Base-by-base conservation (phyloP, 1,140 invertebrate species). In the Solenopsis invicta region DNA sequence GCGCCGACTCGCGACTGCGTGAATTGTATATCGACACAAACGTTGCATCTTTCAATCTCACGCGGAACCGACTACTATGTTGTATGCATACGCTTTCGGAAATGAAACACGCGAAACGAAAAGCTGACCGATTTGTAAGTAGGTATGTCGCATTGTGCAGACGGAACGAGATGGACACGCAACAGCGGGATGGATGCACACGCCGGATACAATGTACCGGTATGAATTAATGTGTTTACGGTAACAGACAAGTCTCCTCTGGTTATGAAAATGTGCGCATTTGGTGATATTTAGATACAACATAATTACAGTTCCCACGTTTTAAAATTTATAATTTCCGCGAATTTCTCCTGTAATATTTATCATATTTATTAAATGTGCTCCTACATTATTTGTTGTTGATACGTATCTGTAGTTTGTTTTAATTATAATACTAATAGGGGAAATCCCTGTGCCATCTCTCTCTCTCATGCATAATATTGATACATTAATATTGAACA, bases 31-130 rank as follows among this genome's bases (percentile, higher is more conserved):
- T 12, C 77, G 13, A 74, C 77, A 74, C 77, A 54, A 75, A 18
- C 62, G 84, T 5, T 69, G 81, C 54, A 82, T 86, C 75, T 86
- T 88, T 78, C 74, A 67, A 66, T 86, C 59, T 69, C 34, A 29
- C 45, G 13, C 9, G 50, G 5, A 50, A 45, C 24, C 52, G 24
- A 85, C 84, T 72, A 21, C 13, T 37, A 74, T 18, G 21, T 54
- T 67, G 16, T 50, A 13, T 8, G 21, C 77, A 56, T 64, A 41
- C 41, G 59, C 41, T 71, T 48, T 62, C 24, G 75, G 72, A 89
- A 89, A 89, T 87, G 66, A 72, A 89, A 21, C 64, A 48, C 16
- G 24, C 13, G 24, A 66, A 61, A 77, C 29, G 48, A 16, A 59
- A 29, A 67, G 34, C 61, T 41, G 85, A 75, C 54, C 48, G 61